Conservation (phyloP, 2,797 vertebrate species). For the Sebastes hubbsi region DNA sequence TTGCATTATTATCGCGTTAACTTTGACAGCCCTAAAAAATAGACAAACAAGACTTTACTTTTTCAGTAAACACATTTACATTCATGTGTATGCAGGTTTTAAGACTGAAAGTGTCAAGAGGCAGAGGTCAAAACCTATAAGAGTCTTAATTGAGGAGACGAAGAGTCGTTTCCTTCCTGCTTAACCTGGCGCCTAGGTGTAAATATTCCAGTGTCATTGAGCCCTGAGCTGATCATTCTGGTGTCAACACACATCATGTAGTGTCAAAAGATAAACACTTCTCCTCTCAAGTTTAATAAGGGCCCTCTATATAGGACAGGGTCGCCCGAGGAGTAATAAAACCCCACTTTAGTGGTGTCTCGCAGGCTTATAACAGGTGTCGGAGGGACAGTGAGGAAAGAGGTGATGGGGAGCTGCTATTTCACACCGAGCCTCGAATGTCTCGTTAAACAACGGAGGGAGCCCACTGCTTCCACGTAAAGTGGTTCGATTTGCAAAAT, state of each 20-base stretch:
- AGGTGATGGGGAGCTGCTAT: slow-evolving; percentile 41
- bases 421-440: slow-evolving; percentile 65
- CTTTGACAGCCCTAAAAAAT: no score
- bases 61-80: background rate
- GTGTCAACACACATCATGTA: slow-evolving; percentile 57
- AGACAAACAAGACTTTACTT: no score
- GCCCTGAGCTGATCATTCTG: slow-evolving; percentile 39
- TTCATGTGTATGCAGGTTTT: background rate
- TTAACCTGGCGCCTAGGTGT: slow-evolving; percentile 51
- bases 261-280: slow-evolving; percentile 60
- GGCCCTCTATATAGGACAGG: slow-evolving; percentile 41
- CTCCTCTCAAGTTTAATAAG: slow-evolving; percentile 62
- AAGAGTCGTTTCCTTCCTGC: slow-evolving; percentile 63
- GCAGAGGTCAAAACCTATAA: slow-evolving; percentile 1
- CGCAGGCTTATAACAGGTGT: slow-evolving; percentile 52
- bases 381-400: slow-evolving; percentile 60
- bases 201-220: slow-evolving; percentile 39
- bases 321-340: slow-evolving; percentile 51
- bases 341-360: slow-evolving; percentile 27
- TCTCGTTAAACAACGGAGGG: slow-evolving; percentile 46
- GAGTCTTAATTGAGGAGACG: slow-evolving; percentile 21
- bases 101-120: background rate
- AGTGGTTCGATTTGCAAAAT: slow-evolving; percentile 19
- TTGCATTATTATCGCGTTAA: no score
- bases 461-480: slow-evolving; percentile 14